These are phyloP conservation scores for Gnathonemus longibarbis DNA, from an alignment of 2,113 vertebrate genomes.

Conservation along the genomic window DNA sequence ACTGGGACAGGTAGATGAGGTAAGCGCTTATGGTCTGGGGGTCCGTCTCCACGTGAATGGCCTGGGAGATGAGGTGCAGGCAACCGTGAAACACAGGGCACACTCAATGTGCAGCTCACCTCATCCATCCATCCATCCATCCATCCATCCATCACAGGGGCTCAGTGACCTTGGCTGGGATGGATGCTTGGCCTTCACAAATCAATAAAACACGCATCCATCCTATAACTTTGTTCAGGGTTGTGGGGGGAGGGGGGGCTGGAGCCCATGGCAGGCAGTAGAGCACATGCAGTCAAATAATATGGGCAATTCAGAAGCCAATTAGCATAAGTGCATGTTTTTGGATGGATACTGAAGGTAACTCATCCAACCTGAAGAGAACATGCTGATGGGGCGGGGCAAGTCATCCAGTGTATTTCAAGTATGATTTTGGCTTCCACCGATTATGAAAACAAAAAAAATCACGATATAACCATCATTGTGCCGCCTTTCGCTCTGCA, in stretches of 20 bases:
- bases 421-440: too few relatives aligned
- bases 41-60: conserved; percentile 95
- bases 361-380: not conserved
- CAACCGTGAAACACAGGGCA: not conserved
- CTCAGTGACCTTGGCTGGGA: not conserved
- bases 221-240: not conserved
- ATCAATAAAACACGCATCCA: not conserved
- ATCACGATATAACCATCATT: not conserved
- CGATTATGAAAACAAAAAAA: not conserved
- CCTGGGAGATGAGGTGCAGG: conserved; percentile 53
- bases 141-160: not conserved
- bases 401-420: too few relatives aligned
- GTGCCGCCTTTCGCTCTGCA: not conserved
- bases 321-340: not conserved
- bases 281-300: not conserved
- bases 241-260: not conserved
- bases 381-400: not conserved
- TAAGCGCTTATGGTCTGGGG: conserved; percentile 95
- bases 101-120: not conserved
- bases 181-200: too few relatives aligned
- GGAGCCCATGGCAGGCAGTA: not conserved
- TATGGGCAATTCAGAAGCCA: not conserved
- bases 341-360: not conserved
- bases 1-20: conserved; percentile 92
- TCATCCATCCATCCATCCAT: not conserved